A percentile compares a stretch with the other conserved stretches of the same genome.
These are phyloP conservation scores for Charaxes varanes DNA, from an alignment of 1,140 invertebrate genomes.

Conservation along the genomic window DNA sequence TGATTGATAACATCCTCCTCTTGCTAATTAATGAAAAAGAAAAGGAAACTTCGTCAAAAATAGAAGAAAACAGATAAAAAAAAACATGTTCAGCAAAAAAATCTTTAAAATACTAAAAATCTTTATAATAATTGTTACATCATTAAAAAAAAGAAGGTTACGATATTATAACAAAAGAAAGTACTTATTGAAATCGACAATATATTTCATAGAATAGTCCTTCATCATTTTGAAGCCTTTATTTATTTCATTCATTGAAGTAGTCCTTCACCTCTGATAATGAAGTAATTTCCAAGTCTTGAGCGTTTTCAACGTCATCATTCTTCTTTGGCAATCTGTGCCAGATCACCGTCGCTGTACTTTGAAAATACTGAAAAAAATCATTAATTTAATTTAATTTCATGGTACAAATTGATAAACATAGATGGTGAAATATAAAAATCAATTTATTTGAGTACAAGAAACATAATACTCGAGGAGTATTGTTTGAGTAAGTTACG, in stretches of 20 bases:
- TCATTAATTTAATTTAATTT: conserved; percentile 1
- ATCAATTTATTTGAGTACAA: too few species aligned
- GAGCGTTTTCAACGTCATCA: conserved; percentile 27
- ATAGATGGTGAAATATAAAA: too few species aligned
- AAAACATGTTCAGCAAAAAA: too few species aligned
- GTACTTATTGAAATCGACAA: neutral
- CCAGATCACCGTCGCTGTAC: conserved; percentile 28
- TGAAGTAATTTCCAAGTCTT: conserved; percentile 31
- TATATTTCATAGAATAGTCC: neutral
- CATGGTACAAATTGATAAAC: too few species aligned
- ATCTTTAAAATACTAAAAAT: too few species aligned
- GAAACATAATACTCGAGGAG: too few species aligned
- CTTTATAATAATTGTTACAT: too few species aligned
- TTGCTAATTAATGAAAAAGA: conserved; percentile 70
- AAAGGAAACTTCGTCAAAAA: too few species aligned
- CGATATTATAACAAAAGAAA: conserved; percentile 6
- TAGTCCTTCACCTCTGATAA: conserved; percentile 25
- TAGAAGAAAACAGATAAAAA: too few species aligned
- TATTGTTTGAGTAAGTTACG: too few species aligned
- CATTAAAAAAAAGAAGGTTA: too few species aligned
- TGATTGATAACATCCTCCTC: conserved; percentile 92
- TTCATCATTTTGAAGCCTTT: neutral
- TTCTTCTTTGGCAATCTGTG: conserved; percentile 15
- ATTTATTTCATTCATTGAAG: neutral
- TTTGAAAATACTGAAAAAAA: conserved; percentile 46